Conservation (phyloP, 2,113 vertebrate genomes). For the Gopherus flavomarginatus region DNA sequence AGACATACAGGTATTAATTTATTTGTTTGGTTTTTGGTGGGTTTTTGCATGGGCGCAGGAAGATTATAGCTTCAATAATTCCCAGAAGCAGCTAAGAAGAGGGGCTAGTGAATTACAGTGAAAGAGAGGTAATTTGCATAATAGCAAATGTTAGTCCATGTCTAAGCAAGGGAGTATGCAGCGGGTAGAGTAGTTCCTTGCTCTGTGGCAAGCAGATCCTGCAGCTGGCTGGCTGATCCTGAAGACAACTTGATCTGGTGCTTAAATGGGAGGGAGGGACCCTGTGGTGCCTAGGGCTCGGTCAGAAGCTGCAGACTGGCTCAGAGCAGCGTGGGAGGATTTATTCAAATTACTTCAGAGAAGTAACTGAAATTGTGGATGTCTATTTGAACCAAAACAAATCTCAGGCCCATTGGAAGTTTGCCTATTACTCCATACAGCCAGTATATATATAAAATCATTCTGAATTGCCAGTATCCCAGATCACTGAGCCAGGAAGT, state of each 20-base stretch:
- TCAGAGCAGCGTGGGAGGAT: background rate
- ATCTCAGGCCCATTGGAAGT: background rate
- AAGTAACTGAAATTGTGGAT: background rate
- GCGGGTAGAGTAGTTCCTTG: background rate
- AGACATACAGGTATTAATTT: background rate
- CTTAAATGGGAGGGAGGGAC: background rate
- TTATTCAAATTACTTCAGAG: slow-evolving; percentile 35
- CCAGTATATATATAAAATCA: background rate
- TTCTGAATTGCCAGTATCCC: background rate
- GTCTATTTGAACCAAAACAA: background rate
- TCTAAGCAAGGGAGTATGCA: fast-evolving
- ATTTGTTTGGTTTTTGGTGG: fast-evolving
- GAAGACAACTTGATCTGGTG: fast-evolving
- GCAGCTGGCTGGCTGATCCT: background rate
- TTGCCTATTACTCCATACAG: slow-evolving; percentile 11
- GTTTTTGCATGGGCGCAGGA: background rate
- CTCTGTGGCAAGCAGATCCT: fast-evolving
- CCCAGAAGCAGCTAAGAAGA: fast-evolving
- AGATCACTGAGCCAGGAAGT: background rate
- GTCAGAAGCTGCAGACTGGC: background rate
- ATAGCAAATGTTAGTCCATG: fast-evolving
- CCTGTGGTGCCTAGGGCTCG: background rate
- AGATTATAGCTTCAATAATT: background rate
- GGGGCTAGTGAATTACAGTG: fast-evolving
- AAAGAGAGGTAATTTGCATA: fast-evolving